Percentiles rank a stretch among this genome's conserved stretches.
Evolutionary conservation across 2,797 vertebrate genomes (phyloP).

Genomic region (Myripristis murdjan): DNA sequence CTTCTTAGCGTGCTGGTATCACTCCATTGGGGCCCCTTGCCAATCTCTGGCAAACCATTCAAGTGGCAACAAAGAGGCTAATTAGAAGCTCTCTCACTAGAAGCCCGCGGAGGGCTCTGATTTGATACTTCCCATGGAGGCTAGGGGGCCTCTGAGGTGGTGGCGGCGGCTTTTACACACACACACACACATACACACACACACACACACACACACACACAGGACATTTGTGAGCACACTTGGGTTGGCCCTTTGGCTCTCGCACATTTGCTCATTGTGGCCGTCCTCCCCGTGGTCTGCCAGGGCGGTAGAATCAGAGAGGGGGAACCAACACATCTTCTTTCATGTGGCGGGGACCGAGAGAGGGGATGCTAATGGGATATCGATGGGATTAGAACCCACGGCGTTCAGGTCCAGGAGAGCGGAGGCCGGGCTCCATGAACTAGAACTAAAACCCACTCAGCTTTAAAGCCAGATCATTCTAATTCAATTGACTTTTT

Average conservation of each 20-base stretch:
- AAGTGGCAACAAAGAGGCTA: conserved; percentile 88
- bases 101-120: conserved; percentile 82
- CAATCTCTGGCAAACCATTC: conserved; percentile 78
- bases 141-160: conserved; percentile 81
- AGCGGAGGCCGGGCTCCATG: conserved; percentile 66
- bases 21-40: conserved; percentile 73
- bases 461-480: conserved; percentile 64
- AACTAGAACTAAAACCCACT: conserved; percentile 77
- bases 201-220: conserved; percentile 40
- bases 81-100: conserved; percentile 85
- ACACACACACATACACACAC: conserved; percentile 42
- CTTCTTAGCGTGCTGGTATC: conserved; percentile 75
- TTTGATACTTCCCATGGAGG: conserved; percentile 89
- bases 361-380: conserved; percentile 87
- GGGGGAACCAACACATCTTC: conserved; percentile 82
- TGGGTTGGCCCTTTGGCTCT: conserved; percentile 82
- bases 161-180: conserved; percentile 57
- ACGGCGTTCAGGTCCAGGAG: conserved; percentile 76
- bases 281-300: conserved; percentile 66
- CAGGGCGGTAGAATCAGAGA: conserved; percentile 81
- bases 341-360: conserved; percentile 84
- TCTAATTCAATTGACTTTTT: conserved; percentile 67
- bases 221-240: conserved; percentile 75
- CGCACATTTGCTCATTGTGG: conserved; percentile 83
- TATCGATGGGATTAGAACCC: conserved; percentile 87